These are phyloP conservation scores for Menura novaehollandiae DNA, from an alignment of 2,113 vertebrate genomes.

Conservation along the genomic window DNA sequence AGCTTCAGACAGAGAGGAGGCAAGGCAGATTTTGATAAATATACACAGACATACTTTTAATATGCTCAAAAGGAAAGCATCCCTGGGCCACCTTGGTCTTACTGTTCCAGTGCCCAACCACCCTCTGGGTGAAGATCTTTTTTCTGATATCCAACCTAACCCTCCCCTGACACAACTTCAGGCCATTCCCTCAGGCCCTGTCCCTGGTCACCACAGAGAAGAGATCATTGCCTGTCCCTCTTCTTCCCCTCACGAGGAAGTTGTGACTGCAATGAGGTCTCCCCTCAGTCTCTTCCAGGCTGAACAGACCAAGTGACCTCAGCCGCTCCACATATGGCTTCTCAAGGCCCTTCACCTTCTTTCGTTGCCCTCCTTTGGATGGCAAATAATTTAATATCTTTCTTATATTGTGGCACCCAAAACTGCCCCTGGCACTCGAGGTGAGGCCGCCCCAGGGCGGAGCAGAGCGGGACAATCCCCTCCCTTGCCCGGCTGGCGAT, in stretches of 20 bases:
- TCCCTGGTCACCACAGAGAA: background rate
- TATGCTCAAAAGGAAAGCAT: background rate
- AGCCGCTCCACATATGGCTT: no score
- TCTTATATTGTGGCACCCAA: no score
- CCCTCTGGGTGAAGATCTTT: background rate
- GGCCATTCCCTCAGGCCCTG: rapidly evolving
- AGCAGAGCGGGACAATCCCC: no score
- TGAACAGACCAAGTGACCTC: no score
- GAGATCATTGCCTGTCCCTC: background rate
- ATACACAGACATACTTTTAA: background rate
- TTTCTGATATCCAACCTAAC: background rate
- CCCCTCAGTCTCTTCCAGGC: no score
- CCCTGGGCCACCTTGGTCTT: background rate
- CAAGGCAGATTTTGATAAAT: background rate
- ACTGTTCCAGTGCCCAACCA: background rate
- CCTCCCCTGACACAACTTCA: background rate
- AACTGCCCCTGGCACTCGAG: no score
- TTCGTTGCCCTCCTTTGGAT: no score
- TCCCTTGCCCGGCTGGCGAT: no score
- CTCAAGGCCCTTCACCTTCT: no score
- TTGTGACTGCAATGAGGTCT: no score
- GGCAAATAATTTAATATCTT: no score
- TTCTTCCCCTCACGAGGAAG: background rate
- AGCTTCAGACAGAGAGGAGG: background rate
- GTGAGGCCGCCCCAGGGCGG: no score